phyloP scores from a whole-genome alignment of 2,113 vertebrate species.

The Tragelaphus imberbis region DNA sequence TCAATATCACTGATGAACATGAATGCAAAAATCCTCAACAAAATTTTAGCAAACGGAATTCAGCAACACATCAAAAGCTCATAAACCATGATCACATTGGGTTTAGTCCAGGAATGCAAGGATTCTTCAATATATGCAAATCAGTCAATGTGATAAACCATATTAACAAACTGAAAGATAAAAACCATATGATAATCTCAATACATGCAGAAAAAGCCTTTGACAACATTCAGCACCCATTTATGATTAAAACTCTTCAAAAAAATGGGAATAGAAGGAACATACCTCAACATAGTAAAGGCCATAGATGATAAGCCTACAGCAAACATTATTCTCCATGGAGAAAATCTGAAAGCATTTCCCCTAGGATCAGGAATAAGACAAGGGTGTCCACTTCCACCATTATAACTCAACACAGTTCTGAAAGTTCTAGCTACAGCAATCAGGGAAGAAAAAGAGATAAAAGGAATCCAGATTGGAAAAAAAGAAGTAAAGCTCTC shows the following conservation, averaged over 20 bases:
- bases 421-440: background rate
- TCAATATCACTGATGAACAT: background rate
- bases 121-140: background rate
- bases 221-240: background rate
- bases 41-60: background rate
- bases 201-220: background rate
- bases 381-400: background rate
- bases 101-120: background rate
- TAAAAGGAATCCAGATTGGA: background rate
- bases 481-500: background rate
- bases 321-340: background rate
- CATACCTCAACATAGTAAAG: background rate
- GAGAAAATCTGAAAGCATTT: background rate
- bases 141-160: background rate
- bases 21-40: background rate
- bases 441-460: background rate
- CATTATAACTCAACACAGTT: background rate
- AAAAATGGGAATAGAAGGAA: background rate
- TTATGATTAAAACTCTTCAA: background rate
- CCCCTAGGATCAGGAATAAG: background rate
- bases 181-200: background rate
- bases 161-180: background rate
- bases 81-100: background rate
- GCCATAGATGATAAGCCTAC: background rate
- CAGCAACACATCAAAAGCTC: background rate